Percentiles rank a stretch among this genome's conserved stretches.
Conservation (phyloP, 2,888 invertebrate genomes). For the Gortyna flavago region DNA sequence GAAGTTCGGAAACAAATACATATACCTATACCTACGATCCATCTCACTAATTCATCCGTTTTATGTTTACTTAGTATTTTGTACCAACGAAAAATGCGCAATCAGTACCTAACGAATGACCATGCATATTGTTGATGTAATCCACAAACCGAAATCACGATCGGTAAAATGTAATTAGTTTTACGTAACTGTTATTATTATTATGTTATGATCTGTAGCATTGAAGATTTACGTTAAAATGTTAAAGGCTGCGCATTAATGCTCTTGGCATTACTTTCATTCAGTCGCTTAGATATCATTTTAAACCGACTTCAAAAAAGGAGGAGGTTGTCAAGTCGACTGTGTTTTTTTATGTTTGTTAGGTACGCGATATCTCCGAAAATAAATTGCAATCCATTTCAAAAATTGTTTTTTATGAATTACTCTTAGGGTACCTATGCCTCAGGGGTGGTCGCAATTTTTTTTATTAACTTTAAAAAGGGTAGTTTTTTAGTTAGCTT, state of each 20-base stretch:
- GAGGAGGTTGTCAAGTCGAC: too few relatives aligned
- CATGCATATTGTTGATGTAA: constrained; percentile 51
- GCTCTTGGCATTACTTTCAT: constrained; percentile 27
- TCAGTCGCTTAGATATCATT: background rate
- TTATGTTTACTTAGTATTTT: constrained; percentile 24
- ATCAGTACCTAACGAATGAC: constrained; percentile 50
- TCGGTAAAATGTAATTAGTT: constrained; percentile 44
- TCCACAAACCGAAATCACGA: constrained; percentile 54
- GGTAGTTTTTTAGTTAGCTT: too few relatives aligned
- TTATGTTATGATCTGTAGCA: constrained; percentile 47
- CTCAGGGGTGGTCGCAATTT: too few relatives aligned
- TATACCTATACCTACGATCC: constrained; percentile 24
- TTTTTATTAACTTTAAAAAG: too few relatives aligned
- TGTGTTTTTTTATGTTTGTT: too few relatives aligned
- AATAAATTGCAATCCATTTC: too few relatives aligned
- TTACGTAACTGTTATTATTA: constrained; percentile 47
- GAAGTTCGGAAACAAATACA: constrained; percentile 56
- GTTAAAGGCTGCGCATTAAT: constrained; percentile 38
- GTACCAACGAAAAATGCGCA: constrained; percentile 45
- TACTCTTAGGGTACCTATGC: too few relatives aligned
- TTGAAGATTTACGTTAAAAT: constrained; percentile 51
- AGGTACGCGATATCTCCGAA: too few relatives aligned
- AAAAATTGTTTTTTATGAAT: too few relatives aligned
- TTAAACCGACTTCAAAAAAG: too few relatives aligned
- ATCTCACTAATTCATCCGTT: constrained; percentile 29